phyloP scores from a whole-genome alignment of 2,113 vertebrate species.

The Xenopus tropicalis region DNA sequence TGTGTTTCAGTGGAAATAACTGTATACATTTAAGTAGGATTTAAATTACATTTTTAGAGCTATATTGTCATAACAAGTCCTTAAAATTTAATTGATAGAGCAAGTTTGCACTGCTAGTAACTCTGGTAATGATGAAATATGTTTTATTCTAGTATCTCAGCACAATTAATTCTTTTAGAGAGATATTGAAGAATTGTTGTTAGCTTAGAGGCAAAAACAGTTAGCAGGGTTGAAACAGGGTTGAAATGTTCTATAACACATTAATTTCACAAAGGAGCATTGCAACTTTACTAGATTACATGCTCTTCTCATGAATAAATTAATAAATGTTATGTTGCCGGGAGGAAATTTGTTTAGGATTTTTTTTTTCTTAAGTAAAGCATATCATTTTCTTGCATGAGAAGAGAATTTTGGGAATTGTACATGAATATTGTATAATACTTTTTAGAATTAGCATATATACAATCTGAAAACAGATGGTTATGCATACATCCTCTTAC shows the following conservation, averaged over 20 bases:
- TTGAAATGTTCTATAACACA: conserved; percentile 37
- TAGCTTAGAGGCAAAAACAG: conserved; percentile 21
- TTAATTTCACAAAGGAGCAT: conserved; percentile 39
- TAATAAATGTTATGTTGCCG: conserved; percentile 41
- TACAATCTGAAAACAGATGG: conserved; percentile 4
- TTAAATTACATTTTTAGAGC: no score
- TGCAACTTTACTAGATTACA: conserved; percentile 38
- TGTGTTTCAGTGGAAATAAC: no score
- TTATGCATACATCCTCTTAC: background rate
- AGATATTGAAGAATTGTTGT: conserved; percentile 44
- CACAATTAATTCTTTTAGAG: conserved; percentile 51
- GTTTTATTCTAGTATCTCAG: conserved; percentile 55
- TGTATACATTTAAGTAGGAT: no score
- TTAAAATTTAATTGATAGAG: conserved; percentile 27
- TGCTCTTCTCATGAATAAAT: conserved; percentile 43
- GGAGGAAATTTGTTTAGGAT: conserved; percentile 38
- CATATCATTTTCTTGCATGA: conserved; percentile 27
- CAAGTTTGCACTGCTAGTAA: conserved; percentile 38
- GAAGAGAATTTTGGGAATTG: conserved; percentile 18
- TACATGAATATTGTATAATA: conserved; percentile 22
- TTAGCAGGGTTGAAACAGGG: conserved; percentile 22
- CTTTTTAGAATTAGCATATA: conserved; percentile 18
- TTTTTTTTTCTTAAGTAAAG: conserved; percentile 39
- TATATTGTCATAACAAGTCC: background rate
- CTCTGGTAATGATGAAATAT: conserved; percentile 46